A percentile compares a stretch with the other conserved stretches of the same genome.
Evolutionary conservation across 2,797 vertebrate species (phyloP).

Genomic region (Varecia variegata): DNA sequence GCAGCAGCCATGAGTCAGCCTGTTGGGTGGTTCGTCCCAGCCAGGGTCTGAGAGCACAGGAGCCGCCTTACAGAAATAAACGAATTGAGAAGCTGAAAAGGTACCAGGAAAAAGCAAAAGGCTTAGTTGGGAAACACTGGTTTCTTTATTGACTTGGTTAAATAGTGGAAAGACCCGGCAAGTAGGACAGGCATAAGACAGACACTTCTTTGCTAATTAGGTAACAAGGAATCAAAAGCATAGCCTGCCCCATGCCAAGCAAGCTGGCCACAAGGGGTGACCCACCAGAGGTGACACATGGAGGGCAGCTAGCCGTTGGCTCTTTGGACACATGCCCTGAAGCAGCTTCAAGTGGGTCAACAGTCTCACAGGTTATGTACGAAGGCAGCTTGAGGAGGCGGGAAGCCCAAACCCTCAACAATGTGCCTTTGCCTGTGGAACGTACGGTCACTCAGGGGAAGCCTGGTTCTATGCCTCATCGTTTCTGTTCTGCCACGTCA

Average conservation of each 20-base stretch:
- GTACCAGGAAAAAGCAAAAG: neutral
- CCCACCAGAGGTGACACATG: neutral
- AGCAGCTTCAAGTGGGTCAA: neutral
- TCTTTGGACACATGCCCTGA: neutral
- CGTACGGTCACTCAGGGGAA: neutral
- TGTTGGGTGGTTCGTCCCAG: neutral
- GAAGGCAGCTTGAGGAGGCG: neutral
- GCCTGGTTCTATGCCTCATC: neutral
- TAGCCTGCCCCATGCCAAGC: fast-evolving
- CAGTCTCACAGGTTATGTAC: neutral
- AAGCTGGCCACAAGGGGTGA: neutral
- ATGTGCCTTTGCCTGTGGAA: neutral
- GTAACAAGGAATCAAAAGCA: neutral
- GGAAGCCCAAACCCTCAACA: neutral
- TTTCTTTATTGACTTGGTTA: constrained; percentile 37
- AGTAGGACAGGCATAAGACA: neutral
- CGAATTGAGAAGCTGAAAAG: neutral
- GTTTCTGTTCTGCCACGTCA: neutral
- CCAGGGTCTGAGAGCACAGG: neutral
- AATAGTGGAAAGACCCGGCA: constrained; percentile 50
- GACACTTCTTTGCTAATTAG: neutral
- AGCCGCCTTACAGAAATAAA: neutral
- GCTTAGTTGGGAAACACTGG: constrained; percentile 20
- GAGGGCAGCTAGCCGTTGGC: neutral
- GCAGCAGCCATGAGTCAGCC: constrained; percentile 57